These are phyloP conservation scores for Protophormia terraenovae DNA, from an alignment of 2,888 invertebrate genomes.

Conservation along the genomic window DNA sequence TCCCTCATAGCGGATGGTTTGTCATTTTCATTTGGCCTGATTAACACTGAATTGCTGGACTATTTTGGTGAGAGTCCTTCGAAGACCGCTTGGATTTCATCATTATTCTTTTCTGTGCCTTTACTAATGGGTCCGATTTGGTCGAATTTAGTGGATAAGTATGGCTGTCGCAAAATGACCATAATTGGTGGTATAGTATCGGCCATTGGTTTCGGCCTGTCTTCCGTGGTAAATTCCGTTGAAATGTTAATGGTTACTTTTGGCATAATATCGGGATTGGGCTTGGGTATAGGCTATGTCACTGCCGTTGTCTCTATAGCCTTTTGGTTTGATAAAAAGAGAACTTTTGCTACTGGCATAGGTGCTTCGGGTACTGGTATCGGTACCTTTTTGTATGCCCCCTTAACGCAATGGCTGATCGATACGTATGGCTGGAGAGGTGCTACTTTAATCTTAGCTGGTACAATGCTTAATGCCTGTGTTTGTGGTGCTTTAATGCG, in stretches of 20 bases:
- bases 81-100: constrained; percentile 94
- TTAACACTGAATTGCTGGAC: constrained; percentile 91
- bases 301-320: constrained; percentile 95
- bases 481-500: constrained; percentile 93
- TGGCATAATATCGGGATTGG: constrained; percentile 91
- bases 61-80: constrained; percentile 92
- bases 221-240: constrained; percentile 87
- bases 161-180: constrained; percentile 91
- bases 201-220: constrained; percentile 88
- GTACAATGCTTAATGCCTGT: constrained; percentile 91
- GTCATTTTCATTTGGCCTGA: constrained; percentile 94
- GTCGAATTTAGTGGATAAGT: constrained; percentile 91
- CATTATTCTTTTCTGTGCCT: constrained; percentile 94
- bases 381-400: constrained; percentile 94
- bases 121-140: constrained; percentile 86
- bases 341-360: constrained; percentile 92
- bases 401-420: constrained; percentile 89
- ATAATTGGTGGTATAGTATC: constrained; percentile 88
- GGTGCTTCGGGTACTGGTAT: constrained; percentile 95
- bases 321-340: constrained; percentile 94
- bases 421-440: constrained; percentile 93
- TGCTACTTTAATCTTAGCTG: constrained; percentile 89
- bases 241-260: constrained; percentile 92
- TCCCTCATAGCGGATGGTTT: constrained; percentile 96
- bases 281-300: constrained; percentile 91